Evolutionary conservation across 1,140 invertebrate species (phyloP).

Genomic region (Idris sp.): DNA sequence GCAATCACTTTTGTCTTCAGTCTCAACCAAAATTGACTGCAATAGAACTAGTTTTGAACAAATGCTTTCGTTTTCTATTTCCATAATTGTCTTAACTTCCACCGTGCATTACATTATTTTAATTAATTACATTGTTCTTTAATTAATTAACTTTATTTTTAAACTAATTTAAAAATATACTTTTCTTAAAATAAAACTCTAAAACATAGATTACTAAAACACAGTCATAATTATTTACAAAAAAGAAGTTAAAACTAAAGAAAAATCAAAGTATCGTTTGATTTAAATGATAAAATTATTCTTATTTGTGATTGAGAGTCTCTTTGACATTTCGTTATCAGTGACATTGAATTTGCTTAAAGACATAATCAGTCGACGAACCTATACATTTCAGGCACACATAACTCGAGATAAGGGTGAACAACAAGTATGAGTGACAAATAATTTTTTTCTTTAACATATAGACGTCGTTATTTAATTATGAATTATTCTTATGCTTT

Average conservation of each 20-base stretch:
- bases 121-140: no score
- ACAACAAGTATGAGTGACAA: slow-evolving; percentile 45
- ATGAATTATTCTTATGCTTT: no score
- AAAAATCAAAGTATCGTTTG: slow-evolving; percentile 1
- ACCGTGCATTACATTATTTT: no score
- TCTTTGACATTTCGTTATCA: slow-evolving; percentile 59
- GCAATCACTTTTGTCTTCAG: no score
- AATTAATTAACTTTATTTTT: no score
- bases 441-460: slow-evolving; percentile 29
- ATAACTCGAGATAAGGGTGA: slow-evolving; percentile 50
- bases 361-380: slow-evolving; percentile 64
- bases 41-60: no score
- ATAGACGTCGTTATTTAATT: slow-evolving; percentile 35
- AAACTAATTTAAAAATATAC: no score
- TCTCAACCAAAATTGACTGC: no score
- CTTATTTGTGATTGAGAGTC: slow-evolving; percentile 46
- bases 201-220: no score
- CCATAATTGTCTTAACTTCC: no score
- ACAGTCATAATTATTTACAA: neutral
- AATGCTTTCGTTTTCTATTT: no score
- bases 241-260: slow-evolving; percentile 4
- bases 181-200: no score
- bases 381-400: slow-evolving; percentile 50
- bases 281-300: slow-evolving; percentile 36
- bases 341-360: slow-evolving; percentile 69